Conservation (phyloP, 2,113 vertebrate species). For the Mixornis gularis region DNA sequence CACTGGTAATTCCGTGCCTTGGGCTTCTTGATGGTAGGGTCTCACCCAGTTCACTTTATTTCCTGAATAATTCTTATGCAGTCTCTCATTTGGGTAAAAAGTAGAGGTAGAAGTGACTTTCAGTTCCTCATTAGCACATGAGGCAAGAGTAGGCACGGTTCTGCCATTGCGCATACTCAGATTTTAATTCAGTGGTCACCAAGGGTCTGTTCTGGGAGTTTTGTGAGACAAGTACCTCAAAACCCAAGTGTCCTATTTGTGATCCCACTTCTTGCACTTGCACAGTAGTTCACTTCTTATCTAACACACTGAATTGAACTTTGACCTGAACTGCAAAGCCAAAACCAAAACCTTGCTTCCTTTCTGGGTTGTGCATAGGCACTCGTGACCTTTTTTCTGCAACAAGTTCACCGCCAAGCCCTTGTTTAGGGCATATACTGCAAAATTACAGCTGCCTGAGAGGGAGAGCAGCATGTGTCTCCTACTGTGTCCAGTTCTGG, state of each 20-base stretch:
- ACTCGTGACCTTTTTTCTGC: neutral
- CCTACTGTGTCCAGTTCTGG: neutral
- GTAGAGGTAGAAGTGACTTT: neutral
- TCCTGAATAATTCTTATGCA: neutral
- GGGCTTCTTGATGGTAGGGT: neutral
- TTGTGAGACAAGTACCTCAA: neutral
- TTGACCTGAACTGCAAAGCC: neutral
- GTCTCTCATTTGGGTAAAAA: neutral
- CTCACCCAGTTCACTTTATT: neutral
- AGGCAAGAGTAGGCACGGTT: neutral
- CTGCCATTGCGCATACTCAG: fast-evolving
- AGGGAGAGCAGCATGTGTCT: neutral
- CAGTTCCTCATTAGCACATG: neutral
- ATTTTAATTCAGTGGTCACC: neutral
- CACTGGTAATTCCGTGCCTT: neutral
- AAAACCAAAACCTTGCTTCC: neutral
- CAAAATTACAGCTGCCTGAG: neutral
- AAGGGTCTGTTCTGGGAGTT: fast-evolving
- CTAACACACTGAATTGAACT: neutral
- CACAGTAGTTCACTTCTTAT: neutral
- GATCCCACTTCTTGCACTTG: neutral
- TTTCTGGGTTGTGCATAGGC: neutral
- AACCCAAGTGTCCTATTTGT: neutral
- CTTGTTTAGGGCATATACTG: neutral
- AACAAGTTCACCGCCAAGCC: neutral